A percentile compares a stretch with the other conserved stretches of the same genome.
phyloP scores from a whole-genome alignment of 2,797 vertebrate genomes.

The Neolamprologus multifasciatus region DNA sequence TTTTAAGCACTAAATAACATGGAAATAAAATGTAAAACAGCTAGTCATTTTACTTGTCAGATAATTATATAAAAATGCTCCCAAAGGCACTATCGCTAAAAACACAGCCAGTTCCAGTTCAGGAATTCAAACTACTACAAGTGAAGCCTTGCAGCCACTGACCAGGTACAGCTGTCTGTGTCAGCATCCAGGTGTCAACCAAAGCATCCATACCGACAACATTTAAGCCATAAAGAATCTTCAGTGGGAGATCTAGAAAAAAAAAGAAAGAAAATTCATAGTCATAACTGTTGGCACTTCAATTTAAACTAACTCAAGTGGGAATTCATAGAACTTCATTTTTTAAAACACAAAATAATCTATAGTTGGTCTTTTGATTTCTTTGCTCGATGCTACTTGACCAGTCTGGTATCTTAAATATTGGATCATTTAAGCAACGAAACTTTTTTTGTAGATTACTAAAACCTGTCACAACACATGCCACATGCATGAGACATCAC shows the following conservation, averaged over 20 bases:
- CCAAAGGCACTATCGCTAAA: neutral
- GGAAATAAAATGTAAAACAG: neutral
- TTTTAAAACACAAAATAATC: neutral
- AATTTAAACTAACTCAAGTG: neutral
- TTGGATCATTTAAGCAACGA: neutral
- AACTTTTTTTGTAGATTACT: neutral
- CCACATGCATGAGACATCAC: neutral
- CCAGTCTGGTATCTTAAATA: neutral
- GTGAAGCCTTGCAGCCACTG: neutral
- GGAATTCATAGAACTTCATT: neutral
- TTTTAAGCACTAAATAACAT: neutral
- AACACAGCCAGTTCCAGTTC: neutral
- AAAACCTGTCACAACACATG: neutral
- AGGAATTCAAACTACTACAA: neutral
- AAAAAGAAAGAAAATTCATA: neutral
- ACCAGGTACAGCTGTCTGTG: neutral
- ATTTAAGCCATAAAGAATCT: neutral
- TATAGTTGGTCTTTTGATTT: neutral
- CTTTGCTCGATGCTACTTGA: neutral
- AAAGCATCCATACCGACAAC: neutral
- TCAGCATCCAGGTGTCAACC: neutral
- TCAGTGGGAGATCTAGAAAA: neutral
- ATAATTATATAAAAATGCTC: neutral
- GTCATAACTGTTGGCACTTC: neutral
- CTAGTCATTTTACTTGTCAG: neutral